phyloP scores from a whole-genome alignment of 2,797 vertebrate genomes.

The Helostoma temminkii region DNA sequence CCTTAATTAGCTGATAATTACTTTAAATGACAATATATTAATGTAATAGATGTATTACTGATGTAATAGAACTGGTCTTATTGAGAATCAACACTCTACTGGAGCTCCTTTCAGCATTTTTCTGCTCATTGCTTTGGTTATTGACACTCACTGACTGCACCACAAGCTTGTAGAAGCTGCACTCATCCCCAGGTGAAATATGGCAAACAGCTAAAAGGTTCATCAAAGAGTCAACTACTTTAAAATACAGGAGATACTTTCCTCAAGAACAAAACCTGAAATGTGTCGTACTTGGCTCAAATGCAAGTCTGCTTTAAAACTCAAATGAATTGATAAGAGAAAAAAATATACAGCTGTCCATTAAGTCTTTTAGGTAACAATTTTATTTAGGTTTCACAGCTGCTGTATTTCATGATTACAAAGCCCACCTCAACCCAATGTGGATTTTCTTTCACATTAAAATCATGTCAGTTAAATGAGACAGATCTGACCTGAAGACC shows the following conservation, averaged over 20 bases:
- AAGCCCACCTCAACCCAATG: neutral
- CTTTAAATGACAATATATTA: too few relatives aligned
- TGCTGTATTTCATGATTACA: neutral
- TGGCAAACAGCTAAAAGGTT: neutral
- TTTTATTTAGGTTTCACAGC: neutral
- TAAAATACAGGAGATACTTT: neutral
- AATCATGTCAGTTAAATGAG: conserved; percentile 8
- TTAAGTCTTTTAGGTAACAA: neutral
- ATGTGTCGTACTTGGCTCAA: neutral
- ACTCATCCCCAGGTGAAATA: neutral
- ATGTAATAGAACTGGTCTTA: too few relatives aligned
- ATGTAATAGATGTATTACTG: too few relatives aligned
- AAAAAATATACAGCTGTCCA: neutral
- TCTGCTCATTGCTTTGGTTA: too few relatives aligned
- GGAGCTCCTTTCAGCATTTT: too few relatives aligned
- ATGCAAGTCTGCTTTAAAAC: neutral
- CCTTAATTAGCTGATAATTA: too few relatives aligned
- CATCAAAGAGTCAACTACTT: neutral
- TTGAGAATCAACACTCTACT: too few relatives aligned
- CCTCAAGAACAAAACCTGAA: neutral
- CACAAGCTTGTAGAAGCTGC: neutral
- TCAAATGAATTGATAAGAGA: neutral
- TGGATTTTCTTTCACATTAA: neutral
- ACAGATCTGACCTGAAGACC: conserved; percentile 1
- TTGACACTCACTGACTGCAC: too few relatives aligned